Conservation (phyloP, 1,140 invertebrate genomes). For the Pseudomyrmex flavicornis region DNA sequence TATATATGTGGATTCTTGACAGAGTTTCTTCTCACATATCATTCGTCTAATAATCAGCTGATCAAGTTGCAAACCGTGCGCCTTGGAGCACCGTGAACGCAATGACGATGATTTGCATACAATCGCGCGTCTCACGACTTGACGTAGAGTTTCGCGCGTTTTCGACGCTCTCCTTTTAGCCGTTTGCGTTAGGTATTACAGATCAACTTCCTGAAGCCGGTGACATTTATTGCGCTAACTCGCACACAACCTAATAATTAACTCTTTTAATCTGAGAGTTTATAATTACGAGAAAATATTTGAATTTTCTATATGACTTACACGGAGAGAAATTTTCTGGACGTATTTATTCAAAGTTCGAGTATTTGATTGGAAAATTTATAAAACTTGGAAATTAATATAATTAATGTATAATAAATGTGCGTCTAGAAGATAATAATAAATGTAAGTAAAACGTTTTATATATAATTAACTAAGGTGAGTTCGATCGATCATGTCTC, state of each 20-base stretch:
- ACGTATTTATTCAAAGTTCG: too few species aligned
- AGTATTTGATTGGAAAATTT: background rate
- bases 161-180: slow-evolving; percentile 53
- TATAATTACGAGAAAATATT: background rate
- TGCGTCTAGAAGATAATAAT: background rate
- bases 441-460: background rate
- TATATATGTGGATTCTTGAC: background rate
- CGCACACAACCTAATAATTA: background rate
- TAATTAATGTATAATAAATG: slow-evolving; percentile 20
- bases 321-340: too few species aligned
- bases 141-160: slow-evolving; percentile 72
- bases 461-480: slow-evolving; percentile 5
- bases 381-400: slow-evolving; percentile 10
- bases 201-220: slow-evolving; percentile 21
- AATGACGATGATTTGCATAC: slow-evolving; percentile 66
- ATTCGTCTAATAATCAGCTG: slow-evolving; percentile 67
- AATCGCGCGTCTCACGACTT: slow-evolving; percentile 62
- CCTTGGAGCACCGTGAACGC: slow-evolving; percentile 46
- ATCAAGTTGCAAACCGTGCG: slow-evolving; percentile 35
- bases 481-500: background rate
- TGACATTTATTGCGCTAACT: slow-evolving; percentile 19
- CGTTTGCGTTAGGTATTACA: slow-evolving; percentile 1
- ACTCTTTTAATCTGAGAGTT: background rate
- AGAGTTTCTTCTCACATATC: slow-evolving; percentile 60
- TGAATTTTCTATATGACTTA: background rate